Percentiles rank a stretch among this genome's conserved stretches.
These are phyloP conservation scores for Druceiella hillmani DNA, from an alignment of 2,888 invertebrate genomes.

Conservation along the genomic window DNA sequence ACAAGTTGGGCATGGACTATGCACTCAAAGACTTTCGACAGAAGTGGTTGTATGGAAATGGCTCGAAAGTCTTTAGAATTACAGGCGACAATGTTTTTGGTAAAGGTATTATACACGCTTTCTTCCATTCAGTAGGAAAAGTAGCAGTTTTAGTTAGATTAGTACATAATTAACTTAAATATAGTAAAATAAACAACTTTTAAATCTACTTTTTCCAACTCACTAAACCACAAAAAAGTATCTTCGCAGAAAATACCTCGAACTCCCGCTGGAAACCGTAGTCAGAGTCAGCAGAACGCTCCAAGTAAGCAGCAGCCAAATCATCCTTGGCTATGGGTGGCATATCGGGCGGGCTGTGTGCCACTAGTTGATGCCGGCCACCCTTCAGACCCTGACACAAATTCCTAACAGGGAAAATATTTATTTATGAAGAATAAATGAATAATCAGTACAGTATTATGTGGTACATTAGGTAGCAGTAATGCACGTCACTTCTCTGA, in stretches of 20 bases:
- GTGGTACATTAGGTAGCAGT: not conserved
- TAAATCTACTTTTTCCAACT: slow-evolving; percentile 6
- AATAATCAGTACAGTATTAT: not conserved
- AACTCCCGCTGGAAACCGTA: slow-evolving; percentile 89
- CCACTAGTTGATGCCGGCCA: slow-evolving; percentile 56
- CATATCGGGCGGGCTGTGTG: slow-evolving; percentile 72
- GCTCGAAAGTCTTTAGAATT: no score
- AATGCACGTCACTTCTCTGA: not conserved
- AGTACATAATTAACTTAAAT: no score
- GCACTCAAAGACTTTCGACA: no score
- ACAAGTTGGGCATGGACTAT: no score
- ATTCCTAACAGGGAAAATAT: slow-evolving; percentile 13
- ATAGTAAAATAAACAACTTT: no score
- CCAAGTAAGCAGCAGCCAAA: slow-evolving; percentile 70
- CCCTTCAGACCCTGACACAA: slow-evolving; percentile 26
- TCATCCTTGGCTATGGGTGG: slow-evolving; percentile 72
- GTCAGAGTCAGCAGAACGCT: slow-evolving; percentile 81
- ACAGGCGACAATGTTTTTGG: no score
- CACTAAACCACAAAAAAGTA: slow-evolving; percentile 3
- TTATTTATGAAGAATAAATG: not conserved
- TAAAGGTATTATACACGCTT: no score
- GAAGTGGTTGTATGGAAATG: no score
- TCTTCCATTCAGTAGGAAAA: no score
- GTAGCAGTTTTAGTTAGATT: no score
- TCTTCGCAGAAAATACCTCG: slow-evolving; percentile 48